Evolutionary conservation across 1,140 invertebrate genomes (phyloP).

Genomic region (Neoseiulus cucumeris): DNA sequence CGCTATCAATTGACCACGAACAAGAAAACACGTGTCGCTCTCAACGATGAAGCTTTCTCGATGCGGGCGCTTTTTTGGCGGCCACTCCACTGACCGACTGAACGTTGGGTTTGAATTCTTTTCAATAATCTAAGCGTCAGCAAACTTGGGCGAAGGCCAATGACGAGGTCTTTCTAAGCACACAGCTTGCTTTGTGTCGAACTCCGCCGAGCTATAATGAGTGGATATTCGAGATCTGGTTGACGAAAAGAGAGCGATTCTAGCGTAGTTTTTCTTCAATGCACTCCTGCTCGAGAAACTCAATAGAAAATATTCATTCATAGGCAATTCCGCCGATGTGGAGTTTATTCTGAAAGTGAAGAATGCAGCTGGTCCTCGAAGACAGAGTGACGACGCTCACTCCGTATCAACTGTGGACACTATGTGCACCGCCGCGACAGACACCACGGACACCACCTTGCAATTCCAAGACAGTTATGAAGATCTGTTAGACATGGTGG

Average conservation of each 20-base stretch:
- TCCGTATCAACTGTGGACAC: conserved; percentile 22
- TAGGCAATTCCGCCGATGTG: conserved; percentile 32
- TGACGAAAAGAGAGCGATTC: too few relatives aligned
- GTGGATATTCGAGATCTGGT: too few relatives aligned
- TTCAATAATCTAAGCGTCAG: not conserved
- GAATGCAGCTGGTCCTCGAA: conserved; percentile 17
- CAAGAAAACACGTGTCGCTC: too few relatives aligned
- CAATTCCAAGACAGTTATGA: conserved; percentile 21
- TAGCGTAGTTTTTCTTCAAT: too few relatives aligned
- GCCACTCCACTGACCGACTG: too few relatives aligned
- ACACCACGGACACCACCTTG: conserved; percentile 31
- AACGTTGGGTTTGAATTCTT: not conserved
- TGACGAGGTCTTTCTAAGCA: conserved; percentile 1
- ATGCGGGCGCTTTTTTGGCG: too few relatives aligned
- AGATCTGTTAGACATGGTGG: conserved; percentile 17
- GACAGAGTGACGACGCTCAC: conserved; percentile 27
- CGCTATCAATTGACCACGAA: too few relatives aligned
- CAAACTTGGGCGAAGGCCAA: conserved; percentile 4
- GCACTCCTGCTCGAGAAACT: conserved; percentile 18
- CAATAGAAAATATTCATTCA: conserved; percentile 22
- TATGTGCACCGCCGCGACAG: conserved; percentile 31
- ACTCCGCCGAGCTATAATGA: too few relatives aligned
- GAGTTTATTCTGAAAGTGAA: conserved; percentile 33
- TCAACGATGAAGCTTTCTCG: too few relatives aligned
- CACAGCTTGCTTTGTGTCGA: not conserved